These are phyloP conservation scores for Gobiocypris rarus DNA, from an alignment of 2,113 vertebrate species.

Conservation along the genomic window DNA sequence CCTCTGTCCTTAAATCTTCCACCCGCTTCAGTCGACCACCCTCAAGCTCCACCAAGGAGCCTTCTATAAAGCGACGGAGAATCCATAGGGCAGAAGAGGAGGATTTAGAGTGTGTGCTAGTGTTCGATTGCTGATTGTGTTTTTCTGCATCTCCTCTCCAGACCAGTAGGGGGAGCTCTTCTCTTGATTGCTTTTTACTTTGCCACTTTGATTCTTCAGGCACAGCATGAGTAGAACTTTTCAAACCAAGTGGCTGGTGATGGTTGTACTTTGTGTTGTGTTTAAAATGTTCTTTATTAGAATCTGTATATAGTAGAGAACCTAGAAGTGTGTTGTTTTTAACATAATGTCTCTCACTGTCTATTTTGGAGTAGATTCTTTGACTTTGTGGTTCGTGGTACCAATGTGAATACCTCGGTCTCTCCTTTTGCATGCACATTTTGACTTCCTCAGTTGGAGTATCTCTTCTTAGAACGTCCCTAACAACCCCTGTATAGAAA, in stretches of 20 bases:
- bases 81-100: conserved; percentile 60
- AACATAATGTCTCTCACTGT: neutral
- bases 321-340: conserved; percentile 13
- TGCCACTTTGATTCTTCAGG: conserved; percentile 18
- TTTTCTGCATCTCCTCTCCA: conserved; percentile 37
- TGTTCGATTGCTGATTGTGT: neutral
- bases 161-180: conserved; percentile 50
- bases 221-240: neutral
- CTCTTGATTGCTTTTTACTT: conserved; percentile 6
- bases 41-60: conserved; percentile 77
- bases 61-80: conserved; percentile 74
- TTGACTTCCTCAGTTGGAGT: neutral
- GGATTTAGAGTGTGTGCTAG: neutral
- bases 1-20: conserved; percentile 77
- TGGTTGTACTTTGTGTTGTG: conserved; percentile 27
- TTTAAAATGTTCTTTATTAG: neutral
- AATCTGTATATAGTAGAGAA: conserved; percentile 8
- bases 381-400: conserved; percentile 24
- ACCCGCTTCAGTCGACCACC: conserved; percentile 73
- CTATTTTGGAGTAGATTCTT: conserved; percentile 10
- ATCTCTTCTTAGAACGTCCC: conserved; percentile 19
- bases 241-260: neutral
- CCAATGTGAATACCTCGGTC: conserved; percentile 6
- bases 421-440: conserved; percentile 10
- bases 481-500: neutral